Conservation (phyloP, 2,888 invertebrate species). For the Sinelater perroti region DNA sequence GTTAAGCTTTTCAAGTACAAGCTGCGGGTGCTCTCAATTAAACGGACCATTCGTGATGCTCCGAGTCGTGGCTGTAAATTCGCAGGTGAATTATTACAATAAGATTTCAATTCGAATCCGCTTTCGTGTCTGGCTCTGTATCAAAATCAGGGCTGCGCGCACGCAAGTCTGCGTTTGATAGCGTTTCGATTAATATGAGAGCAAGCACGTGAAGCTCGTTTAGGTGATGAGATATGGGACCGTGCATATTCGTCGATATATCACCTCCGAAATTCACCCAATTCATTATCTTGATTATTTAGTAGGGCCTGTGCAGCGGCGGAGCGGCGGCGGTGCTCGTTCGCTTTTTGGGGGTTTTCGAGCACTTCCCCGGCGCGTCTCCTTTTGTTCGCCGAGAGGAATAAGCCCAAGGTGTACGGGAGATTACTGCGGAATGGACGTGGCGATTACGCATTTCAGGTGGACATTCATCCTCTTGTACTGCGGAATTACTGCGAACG, state of each 20-base stretch:
- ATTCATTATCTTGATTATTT: constrained; percentile 53
- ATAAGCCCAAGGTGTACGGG: not conserved
- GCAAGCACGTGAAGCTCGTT: constrained; percentile 56
- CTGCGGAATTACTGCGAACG: constrained; percentile 3
- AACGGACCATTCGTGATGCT: no score
- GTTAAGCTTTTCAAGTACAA: no score
- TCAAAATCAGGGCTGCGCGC: constrained; percentile 36
- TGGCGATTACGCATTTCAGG: constrained; percentile 9
- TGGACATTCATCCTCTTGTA: constrained; percentile 3
- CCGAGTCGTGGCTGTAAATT: no score
- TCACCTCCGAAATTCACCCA: constrained; percentile 51
- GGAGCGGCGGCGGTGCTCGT: not conserved
- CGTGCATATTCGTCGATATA: constrained; percentile 47
- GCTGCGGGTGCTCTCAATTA: no score
- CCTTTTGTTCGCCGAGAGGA: not conserved
- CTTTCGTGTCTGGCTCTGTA: constrained; percentile 9
- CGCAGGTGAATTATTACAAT: no score
- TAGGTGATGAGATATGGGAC: constrained; percentile 53
- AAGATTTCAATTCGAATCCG: no score
- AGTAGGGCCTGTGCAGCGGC: constrained; percentile 17
- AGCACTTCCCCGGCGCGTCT: not conserved
- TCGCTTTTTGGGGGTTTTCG: not conserved
- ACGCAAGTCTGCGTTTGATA: constrained; percentile 51
- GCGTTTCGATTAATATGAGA: constrained; percentile 58
- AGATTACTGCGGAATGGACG: not conserved